Conservation (phyloP, 2,113 vertebrate species). For the Azemiops feae region DNA sequence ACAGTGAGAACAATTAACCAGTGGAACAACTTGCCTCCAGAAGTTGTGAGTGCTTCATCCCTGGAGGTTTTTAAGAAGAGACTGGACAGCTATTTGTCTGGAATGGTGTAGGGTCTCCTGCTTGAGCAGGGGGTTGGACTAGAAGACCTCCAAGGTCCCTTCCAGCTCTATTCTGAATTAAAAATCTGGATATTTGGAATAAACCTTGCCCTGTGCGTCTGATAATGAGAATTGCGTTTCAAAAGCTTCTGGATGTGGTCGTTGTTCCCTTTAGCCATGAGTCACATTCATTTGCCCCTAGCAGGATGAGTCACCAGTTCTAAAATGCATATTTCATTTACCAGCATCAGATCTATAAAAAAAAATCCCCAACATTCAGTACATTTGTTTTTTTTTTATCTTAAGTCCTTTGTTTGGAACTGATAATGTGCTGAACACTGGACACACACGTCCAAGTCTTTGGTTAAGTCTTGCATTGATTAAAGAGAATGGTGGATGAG, state of each 20-base stretch:
- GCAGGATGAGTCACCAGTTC: neutral
- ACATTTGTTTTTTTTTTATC: neutral
- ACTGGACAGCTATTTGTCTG: neutral
- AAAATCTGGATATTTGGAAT: slow-evolving; percentile 19
- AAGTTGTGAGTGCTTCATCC: no score
- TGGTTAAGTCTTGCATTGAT: neutral
- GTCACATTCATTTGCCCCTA: neutral
- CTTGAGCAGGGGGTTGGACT: neutral
- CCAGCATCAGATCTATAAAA: neutral
- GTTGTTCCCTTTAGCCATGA: neutral
- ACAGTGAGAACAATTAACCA: neutral
- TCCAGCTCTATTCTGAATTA: neutral
- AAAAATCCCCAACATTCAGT: neutral
- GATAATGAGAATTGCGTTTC: slow-evolving; percentile 25
- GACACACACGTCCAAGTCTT: neutral
- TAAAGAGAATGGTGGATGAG: neutral
- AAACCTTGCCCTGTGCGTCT: neutral
- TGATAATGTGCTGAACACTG: neutral
- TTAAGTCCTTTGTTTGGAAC: neutral
- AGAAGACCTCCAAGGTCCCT: neutral
- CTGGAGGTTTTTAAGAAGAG: neutral
- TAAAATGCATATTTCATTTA: neutral
- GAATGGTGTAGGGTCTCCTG: neutral
- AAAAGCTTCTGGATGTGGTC: neutral
- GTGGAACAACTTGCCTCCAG: neutral